These are phyloP conservation scores for Mormyrus proboscirostris DNA, from an alignment of 2,797 vertebrate genomes.

Conservation along the genomic window DNA sequence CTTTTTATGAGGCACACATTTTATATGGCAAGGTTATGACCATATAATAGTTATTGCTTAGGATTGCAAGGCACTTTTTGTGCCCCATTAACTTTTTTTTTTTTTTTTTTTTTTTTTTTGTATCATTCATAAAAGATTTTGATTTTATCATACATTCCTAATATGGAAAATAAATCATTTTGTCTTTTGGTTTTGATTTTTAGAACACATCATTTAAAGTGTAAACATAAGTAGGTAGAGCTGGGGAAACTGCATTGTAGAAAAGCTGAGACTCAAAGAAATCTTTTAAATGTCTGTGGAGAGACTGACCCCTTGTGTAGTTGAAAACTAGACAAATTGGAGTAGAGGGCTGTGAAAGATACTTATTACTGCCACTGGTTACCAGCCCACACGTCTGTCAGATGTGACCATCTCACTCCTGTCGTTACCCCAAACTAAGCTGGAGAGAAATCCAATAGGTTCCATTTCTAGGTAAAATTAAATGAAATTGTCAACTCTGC, in stretches of 20 bases:
- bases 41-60: not conserved
- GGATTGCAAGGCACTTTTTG: not conserved
- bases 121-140: not conserved
- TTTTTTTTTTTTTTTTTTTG: too few species aligned
- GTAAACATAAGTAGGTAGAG: not conserved
- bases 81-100: not conserved
- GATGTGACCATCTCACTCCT: not conserved
- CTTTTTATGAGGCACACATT: not conserved
- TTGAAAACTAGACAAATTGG: not conserved
- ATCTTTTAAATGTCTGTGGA: not conserved
- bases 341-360: not conserved
- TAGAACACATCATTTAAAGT: not conserved
- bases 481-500: not conserved
- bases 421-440: not conserved
- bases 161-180: not conserved
- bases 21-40: conserved; percentile 8
- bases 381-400: not conserved
- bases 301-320: not conserved
- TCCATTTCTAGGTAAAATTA: not conserved
- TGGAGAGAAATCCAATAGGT: not conserved
- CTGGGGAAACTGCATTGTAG: not conserved
- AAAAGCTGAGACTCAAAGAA: not conserved
- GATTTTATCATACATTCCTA: not conserved
- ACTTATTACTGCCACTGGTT: not conserved
- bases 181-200: not conserved